A percentile compares a stretch with the other conserved stretches of the same genome.
These are phyloP conservation scores for Poecilia gillii DNA, from an alignment of 2,797 vertebrate species.

Conservation along the genomic window DNA sequence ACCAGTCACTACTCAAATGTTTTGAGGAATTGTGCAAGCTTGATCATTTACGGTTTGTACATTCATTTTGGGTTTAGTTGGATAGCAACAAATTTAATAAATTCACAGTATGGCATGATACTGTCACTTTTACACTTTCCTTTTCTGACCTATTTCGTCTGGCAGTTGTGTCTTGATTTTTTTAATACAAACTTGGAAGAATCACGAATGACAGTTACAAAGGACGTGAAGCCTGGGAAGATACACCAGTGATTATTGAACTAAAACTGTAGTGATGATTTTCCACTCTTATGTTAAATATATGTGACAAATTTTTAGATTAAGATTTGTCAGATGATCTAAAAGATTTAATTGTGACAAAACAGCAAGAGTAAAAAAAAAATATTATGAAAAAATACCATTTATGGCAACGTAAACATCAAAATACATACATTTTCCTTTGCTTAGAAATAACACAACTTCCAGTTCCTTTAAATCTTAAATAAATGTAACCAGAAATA, in stretches of 20 bases:
- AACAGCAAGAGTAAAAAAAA: not conserved
- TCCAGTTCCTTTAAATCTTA: not conserved
- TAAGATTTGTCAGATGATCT: not conserved
- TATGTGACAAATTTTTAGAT: not conserved
- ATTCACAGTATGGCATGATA: not conserved
- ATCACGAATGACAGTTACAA: not conserved
- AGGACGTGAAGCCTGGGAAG: not conserved
- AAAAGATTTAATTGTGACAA: not conserved
- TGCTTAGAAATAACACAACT: not conserved
- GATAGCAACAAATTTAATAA: slow-evolving; percentile 1
- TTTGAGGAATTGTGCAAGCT: not conserved
- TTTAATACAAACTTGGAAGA: not conserved
- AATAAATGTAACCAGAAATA: not conserved
- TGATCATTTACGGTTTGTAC: not conserved
- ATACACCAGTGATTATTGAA: not conserved
- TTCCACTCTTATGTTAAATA: not conserved
- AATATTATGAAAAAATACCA: no score
- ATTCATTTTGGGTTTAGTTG: not conserved
- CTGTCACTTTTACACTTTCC: not conserved
- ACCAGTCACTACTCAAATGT: not conserved
- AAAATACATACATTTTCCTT: not conserved
- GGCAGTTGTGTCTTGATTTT: not conserved
- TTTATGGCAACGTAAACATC: not conserved
- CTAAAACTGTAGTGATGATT: not conserved
- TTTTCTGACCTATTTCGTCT: not conserved